Base-by-base conservation (phyloP, 2,888 invertebrate species). In the Athalia cordata region DNA sequence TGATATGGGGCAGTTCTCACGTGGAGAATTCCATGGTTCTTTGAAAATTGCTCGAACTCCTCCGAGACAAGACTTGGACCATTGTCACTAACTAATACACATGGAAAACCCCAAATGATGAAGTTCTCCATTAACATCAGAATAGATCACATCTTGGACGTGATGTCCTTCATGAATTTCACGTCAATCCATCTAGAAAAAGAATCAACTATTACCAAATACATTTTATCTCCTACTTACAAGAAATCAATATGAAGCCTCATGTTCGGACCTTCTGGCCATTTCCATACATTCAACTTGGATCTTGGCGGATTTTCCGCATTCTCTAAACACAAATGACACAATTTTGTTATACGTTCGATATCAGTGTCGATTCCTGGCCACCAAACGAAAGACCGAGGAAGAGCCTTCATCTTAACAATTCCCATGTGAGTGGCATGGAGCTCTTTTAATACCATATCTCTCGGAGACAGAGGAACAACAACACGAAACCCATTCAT, bases 151-250 rank as follows among this genome's bases (percentile, higher is more conserved):
- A 9, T 45, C 7, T 78, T 68, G 2, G 80, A 29, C 3, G 81
- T 80, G 6, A 80, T 81, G 5, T 79, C 65, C 3, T 8, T 55
- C 65, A 81, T 43, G 8, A 68, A 59, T 50, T 70, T 66, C 0
- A 82, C 72, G 43, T 84, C 84, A 7, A 82, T 8, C 82, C 84
- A 84, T 78, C 82, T 83, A 0, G 81, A 80, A 76, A 78, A 76
- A 4, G 82, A 81, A 57, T 84, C 82, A 0, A 81, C 77, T 3
- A 82, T 65, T 52, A 84, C 62, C 2, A 81, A 9, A 49, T 77
- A 81, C 78, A 78, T 80, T 15, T 62, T 68, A 0, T 78, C 72
- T 0, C 68, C 68, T 3, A 79, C 62, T 13, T 81, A 81, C 15
- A 65, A 13, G 57, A 77, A 61, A 15, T 78, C 75, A 9, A 62